Percentiles rank a stretch among this genome's conserved stretches.
Conservation (phyloP, 2,888 invertebrate genomes). For the Myopa testacea region DNA sequence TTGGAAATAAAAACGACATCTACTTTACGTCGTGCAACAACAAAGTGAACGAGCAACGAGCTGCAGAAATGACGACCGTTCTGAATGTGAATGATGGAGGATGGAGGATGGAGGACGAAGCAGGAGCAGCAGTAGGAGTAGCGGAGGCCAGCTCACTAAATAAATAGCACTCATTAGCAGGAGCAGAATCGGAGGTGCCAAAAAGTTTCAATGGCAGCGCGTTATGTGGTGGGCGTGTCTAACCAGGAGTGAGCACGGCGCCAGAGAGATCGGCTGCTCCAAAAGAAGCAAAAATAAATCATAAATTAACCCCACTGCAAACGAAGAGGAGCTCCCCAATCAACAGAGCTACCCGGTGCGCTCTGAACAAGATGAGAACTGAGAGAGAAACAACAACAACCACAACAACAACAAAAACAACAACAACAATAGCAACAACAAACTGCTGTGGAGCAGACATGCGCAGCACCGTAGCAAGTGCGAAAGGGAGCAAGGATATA, state of each 20-base stretch:
- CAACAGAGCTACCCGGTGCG: background rate
- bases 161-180: conserved; percentile 42
- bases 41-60: conserved; percentile 60
- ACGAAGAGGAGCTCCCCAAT: conserved; percentile 28
- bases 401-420: conserved; percentile 29
- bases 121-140: conserved; percentile 27
- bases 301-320: background rate
- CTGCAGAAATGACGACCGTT: conserved; percentile 55
- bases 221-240: conserved; percentile 15
- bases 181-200: conserved; percentile 30
- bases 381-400: background rate
- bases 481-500: background rate
- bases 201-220: conserved; percentile 40
- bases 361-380: conserved; percentile 1
- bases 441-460: background rate
- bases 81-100: background rate
- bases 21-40: conserved; percentile 43
- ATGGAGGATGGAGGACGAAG: conserved; percentile 23
- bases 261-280: background rate
- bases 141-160: background rate
- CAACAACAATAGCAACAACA: background rate
- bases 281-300: background rate
- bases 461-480: background rate
- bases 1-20: conserved; percentile 48
- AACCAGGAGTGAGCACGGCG: background rate